phyloP scores from a whole-genome alignment of 2,888 invertebrate species.

The Noctua fimbriata region DNA sequence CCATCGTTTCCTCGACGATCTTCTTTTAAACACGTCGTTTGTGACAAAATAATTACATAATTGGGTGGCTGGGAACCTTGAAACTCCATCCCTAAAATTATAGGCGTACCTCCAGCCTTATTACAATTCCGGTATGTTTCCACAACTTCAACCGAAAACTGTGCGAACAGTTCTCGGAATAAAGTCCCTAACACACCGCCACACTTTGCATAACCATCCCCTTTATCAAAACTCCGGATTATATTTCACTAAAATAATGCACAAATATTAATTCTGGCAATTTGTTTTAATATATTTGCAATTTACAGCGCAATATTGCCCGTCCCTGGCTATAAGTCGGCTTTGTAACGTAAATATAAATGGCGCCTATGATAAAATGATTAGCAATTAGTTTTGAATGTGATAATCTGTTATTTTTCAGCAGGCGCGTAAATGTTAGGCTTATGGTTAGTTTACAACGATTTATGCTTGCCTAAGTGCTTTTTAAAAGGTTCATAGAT shows the following conservation, averaged over 20 bases:
- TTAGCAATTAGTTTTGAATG: conserved; percentile 67
- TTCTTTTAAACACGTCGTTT: background rate
- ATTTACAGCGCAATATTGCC: conserved; percentile 65
- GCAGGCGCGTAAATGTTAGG: conserved; percentile 24
- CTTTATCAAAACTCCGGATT: conserved; percentile 69
- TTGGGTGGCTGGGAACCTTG: background rate
- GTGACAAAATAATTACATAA: background rate
- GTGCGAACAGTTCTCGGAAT: conserved; percentile 51
- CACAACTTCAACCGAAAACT: conserved; percentile 42
- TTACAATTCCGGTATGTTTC: conserved; percentile 14
- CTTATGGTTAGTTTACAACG: conserved; percentile 9
- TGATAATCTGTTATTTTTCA: conserved; percentile 37
- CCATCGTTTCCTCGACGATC: background rate
- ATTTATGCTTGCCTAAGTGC: conserved; percentile 3
- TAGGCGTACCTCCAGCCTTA: background rate
- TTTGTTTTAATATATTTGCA: conserved; percentile 75
- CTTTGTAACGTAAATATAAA: conserved; percentile 60
- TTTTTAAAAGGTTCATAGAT: background rate
- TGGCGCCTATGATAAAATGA: conserved; percentile 64
- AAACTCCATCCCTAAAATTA: background rate
- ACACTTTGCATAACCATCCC: conserved; percentile 61
- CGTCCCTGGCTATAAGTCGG: conserved; percentile 52
- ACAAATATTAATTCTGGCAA: conserved; percentile 73
- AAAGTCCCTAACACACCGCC: conserved; percentile 42
- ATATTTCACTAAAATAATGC: conserved; percentile 63